Base-by-base conservation (phyloP, 2,888 invertebrate species). In the Drepana falcataria region DNA sequence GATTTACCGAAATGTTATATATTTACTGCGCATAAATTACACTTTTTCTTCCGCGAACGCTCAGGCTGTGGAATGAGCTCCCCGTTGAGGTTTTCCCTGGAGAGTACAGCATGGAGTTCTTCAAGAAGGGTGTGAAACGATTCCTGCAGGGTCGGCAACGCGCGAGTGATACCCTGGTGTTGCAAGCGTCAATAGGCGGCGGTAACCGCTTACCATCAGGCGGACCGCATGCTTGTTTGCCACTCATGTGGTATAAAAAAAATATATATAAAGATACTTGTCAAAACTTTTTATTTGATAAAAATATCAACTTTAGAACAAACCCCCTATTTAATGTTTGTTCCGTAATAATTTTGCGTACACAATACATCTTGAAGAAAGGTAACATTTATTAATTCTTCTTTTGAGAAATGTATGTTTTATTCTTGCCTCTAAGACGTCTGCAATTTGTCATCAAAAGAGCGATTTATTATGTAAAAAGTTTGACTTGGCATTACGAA, bases 311-410 rank as follows among this genome's bases (percentile, higher is more conserved):
- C 7, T 35, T 2, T 34, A 4, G 6, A 4, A 6, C 37, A 34
- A 37, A 2, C n/a, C 5, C 51, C 51, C 34, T 51, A 51, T 51
- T 51, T 51, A 51, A 37, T 40, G 33, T n/a, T 40, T 5, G 35
- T 49, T 49, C 6, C 49, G 37, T 37, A 4, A 51, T 51, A 40
- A 40, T 51, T 40, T 35, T 40, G 33, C 2, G 7, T 40, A 34
- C 51, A 51, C 51, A 51, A 51, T 51, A 51, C 40, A 40, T 7
- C 40, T 51, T 21, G 41, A 33, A 51, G 3, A 33, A 51, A 51
- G 40, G 21, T 40, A 41, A 51, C 34, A 34, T 51, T 51, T 40
- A 6, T 33, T 33, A 51, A 51, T 41, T 5, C 34, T 40, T 34
- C 51, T 51, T 40, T 33, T 9, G 33, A 21, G 40, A 51, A 51